Evolutionary conservation across 2,113 vertebrate genomes (phyloP).

Genomic region (Pomatorhinus ruficollis): DNA sequence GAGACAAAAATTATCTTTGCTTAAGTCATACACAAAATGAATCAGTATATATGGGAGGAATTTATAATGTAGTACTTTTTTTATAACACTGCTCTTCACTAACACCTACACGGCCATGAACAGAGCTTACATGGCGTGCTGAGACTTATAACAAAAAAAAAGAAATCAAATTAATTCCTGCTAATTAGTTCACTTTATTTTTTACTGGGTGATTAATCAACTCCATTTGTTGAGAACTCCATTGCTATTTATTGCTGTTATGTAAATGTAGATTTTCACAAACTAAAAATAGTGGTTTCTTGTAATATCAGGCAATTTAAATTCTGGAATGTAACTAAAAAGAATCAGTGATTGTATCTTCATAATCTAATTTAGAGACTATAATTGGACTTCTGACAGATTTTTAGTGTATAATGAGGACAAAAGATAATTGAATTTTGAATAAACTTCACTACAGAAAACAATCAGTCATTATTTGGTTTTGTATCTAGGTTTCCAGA

Average conservation of each 20-base stretch:
- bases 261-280: constrained; percentile 34
- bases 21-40: constrained; percentile 61
- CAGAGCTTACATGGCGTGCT: constrained; percentile 28
- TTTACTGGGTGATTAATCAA: constrained; percentile 58
- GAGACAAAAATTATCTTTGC: constrained; percentile 1
- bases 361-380: not conserved
- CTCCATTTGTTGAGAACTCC: constrained; percentile 38
- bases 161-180: constrained; percentile 68
- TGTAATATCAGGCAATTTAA: not conserved
- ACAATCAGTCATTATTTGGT: not conserved
- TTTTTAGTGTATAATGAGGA: not conserved
- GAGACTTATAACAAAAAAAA: constrained; percentile 45
- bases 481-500: not conserved
- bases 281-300: constrained; percentile 47
- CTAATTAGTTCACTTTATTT: constrained; percentile 61
- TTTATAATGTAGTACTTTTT: constrained; percentile 71
- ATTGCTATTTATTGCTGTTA: constrained; percentile 35
- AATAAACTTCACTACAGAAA: not conserved
- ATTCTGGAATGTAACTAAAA: constrained; percentile 28
- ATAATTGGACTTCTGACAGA: not conserved
- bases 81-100: constrained; percentile 66
- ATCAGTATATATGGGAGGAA: constrained; percentile 73
- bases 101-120: constrained; percentile 69
- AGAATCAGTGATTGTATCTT: not conserved
- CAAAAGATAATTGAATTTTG: not conserved